These are phyloP conservation scores for Varanus komodoensis DNA, from an alignment of 2,113 vertebrate genomes.

Conservation along the genomic window DNA sequence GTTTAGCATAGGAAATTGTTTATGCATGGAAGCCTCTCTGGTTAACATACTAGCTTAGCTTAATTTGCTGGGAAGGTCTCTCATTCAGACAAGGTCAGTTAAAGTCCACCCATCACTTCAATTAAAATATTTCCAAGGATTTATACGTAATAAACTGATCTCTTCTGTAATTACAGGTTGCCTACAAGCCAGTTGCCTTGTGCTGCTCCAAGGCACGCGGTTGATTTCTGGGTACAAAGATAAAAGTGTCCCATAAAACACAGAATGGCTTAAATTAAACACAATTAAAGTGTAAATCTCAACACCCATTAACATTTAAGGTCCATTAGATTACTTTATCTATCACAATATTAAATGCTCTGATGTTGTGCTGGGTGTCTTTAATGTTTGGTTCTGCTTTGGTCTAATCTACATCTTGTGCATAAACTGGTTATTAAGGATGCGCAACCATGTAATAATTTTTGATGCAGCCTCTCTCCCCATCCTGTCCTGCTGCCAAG, in stretches of 20 bases:
- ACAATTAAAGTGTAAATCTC: conserved; percentile 80
- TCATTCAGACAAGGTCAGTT: conserved; percentile 64
- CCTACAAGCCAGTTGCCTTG: conserved; percentile 39
- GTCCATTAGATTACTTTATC: conserved; percentile 76
- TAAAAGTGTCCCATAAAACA: conserved; percentile 65
- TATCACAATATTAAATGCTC: conserved; percentile 72
- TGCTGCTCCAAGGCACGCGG: conserved; percentile 59
- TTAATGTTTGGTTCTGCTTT: conserved; percentile 62
- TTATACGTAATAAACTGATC: conserved; percentile 74
- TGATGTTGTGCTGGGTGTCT: conserved; percentile 67
- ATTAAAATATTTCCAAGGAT: conserved; percentile 77
- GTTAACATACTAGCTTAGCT: conserved; percentile 48
- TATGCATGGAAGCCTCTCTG: conserved; percentile 20
- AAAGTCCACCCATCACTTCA: conserved; percentile 77
- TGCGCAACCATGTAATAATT: conserved; percentile 55
- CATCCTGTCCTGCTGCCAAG: conserved; percentile 15
- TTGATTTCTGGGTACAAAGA: conserved; percentile 71
- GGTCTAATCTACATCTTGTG: conserved; percentile 71
- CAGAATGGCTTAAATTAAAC: conserved; percentile 64
- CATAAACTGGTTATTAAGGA: conserved; percentile 78
- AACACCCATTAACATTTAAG: conserved; percentile 75
- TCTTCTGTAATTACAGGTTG: conserved; percentile 75
- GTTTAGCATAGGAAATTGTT: neutral
- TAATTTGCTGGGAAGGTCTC: conserved; percentile 62
- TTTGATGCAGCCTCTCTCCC: conserved; percentile 10